Percentiles rank a stretch among this genome's conserved stretches.
phyloP scores from a whole-genome alignment of 1,140 invertebrate genomes.

The Drosophila saltans region DNA sequence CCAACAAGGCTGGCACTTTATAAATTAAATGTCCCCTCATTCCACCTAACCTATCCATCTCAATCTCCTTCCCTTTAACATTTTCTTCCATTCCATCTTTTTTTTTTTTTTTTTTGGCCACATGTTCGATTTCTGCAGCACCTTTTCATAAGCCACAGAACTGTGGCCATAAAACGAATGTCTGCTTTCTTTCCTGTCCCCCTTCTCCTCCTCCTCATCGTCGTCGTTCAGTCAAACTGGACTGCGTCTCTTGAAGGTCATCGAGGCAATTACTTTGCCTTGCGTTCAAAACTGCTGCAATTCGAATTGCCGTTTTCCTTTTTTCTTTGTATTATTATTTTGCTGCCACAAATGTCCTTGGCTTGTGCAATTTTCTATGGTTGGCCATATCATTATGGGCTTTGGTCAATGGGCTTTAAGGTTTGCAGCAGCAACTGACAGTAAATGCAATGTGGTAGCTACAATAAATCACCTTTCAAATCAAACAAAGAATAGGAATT shows the following conservation, averaged over 20 bases:
- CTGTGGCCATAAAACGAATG: constrained; percentile 52
- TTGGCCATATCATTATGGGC: constrained; percentile 56
- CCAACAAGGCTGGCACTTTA: constrained; percentile 44
- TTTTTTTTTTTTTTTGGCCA: constrained; percentile 45
- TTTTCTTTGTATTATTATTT: constrained; percentile 4
- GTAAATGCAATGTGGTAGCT: not conserved
- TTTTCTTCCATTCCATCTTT: not conserved
- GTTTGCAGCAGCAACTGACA: constrained; percentile 23
- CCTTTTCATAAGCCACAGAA: constrained; percentile 64
- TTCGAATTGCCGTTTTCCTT: constrained; percentile 42
- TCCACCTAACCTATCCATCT: constrained; percentile 18
- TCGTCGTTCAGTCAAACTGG: not conserved
- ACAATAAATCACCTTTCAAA: not conserved
- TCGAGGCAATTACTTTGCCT: constrained; percentile 62
- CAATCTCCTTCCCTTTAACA: constrained; percentile 50
- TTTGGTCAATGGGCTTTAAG: constrained; percentile 50
- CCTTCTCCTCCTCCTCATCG: not conserved
- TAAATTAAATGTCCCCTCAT: constrained; percentile 71
- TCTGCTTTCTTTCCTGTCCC: not conserved
- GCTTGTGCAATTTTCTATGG: constrained; percentile 66
- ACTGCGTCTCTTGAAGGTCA: constrained; percentile 62
- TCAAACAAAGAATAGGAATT: not conserved
- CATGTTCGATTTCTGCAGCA: constrained; percentile 73
- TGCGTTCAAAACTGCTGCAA: constrained; percentile 58
- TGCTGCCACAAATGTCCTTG: constrained; percentile 56